These are phyloP conservation scores for Synaphobranchus kaupii DNA, from an alignment of 2,797 vertebrate genomes.

Conservation along the genomic window DNA sequence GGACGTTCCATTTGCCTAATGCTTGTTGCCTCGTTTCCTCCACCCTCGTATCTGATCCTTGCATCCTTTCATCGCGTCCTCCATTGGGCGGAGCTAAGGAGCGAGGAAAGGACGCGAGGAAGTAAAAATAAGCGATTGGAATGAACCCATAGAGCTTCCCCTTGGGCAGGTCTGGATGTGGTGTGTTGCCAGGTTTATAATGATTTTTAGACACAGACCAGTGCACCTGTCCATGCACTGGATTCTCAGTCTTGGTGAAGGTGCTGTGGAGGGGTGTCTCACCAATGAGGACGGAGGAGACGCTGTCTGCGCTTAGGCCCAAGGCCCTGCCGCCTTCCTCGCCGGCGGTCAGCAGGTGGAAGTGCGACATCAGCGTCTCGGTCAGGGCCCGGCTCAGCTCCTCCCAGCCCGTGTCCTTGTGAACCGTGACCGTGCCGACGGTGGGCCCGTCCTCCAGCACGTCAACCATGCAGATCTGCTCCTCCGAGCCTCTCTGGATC, in stretches of 20 bases:
- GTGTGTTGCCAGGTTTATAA: background rate
- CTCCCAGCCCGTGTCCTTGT: slow-evolving; percentile 80
- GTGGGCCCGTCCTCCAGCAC: slow-evolving; percentile 75
- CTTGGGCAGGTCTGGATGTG: background rate
- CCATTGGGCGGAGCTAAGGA: too few relatives aligned
- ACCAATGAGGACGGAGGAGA: slow-evolving; percentile 85
- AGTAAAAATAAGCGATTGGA: too few relatives aligned
- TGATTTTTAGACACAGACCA: background rate
- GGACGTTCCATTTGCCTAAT: too few relatives aligned
- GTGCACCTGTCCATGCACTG: background rate
- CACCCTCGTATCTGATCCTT: too few relatives aligned
- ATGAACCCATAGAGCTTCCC: background rate
- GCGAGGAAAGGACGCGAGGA: too few relatives aligned
- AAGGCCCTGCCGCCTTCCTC: slow-evolving; percentile 70
- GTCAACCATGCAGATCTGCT: slow-evolving; percentile 69
- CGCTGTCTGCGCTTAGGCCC: slow-evolving; percentile 77
- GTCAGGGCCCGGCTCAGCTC: slow-evolving; percentile 79
- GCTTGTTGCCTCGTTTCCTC: too few relatives aligned
- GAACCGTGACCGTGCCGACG: slow-evolving; percentile 79
- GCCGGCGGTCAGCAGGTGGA: slow-evolving; percentile 80
- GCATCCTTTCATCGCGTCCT: too few relatives aligned
- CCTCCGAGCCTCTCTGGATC: slow-evolving; percentile 74
- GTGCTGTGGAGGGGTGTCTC: slow-evolving; percentile 38
- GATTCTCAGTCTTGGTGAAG: background rate
- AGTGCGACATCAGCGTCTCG: slow-evolving; percentile 80